These are phyloP conservation scores for Neelides sp. DNA, from an alignment of 1,140 invertebrate genomes.

Conservation along the genomic window DNA sequence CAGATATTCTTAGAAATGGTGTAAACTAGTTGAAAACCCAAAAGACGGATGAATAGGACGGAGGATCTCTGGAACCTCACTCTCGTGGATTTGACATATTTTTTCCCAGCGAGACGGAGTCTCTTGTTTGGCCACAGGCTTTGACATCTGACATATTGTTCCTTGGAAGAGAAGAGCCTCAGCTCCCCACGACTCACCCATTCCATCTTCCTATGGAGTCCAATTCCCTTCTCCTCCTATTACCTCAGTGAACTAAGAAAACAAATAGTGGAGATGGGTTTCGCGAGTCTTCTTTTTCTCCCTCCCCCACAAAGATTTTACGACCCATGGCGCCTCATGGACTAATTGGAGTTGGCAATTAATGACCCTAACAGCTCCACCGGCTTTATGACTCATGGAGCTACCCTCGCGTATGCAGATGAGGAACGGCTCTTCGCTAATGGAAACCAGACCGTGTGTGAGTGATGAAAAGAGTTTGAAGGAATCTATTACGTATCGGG, in stretches of 20 bases:
- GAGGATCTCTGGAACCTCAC: conserved; percentile 9
- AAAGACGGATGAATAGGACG: too few species aligned
- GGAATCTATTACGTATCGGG: too few species aligned
- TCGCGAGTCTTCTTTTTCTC: conserved; percentile 1
- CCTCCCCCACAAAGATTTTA: not conserved
- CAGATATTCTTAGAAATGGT: not conserved
- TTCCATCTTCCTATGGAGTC: not conserved
- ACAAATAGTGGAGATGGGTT: not conserved
- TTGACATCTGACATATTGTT: conserved; percentile 20
- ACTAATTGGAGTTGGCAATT: too few species aligned
- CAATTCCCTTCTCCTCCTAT: not conserved
- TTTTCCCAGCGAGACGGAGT: conserved; percentile 12
- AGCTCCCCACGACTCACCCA: conserved; percentile 1
- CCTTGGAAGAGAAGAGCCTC: conserved; percentile 9
- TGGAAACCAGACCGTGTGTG: too few species aligned
- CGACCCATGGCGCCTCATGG: too few species aligned
- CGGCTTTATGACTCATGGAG: too few species aligned
- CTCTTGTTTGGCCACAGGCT: conserved; percentile 14
- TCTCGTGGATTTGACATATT: conserved; percentile 18
- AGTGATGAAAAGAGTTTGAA: too few species aligned
- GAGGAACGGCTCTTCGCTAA: too few species aligned
- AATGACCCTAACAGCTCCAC: too few species aligned
- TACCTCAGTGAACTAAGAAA: too few species aligned
- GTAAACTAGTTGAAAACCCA: not conserved
- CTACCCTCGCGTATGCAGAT: too few species aligned